These are phyloP conservation scores for Metridium senile DNA, from an alignment of 92 coral and sea anemone genomes.

Conservation along the genomic window DNA sequence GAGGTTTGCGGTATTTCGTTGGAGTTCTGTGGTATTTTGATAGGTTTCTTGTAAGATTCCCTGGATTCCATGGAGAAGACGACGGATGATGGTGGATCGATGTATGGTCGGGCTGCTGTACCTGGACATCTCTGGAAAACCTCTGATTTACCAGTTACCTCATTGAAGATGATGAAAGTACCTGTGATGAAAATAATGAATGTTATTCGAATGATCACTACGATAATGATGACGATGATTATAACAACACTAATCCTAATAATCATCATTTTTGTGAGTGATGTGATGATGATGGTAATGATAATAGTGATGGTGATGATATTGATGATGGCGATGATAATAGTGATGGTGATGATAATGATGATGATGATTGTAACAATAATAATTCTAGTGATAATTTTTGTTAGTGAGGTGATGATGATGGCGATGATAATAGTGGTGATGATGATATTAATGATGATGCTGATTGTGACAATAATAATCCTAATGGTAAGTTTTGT, in stretches of 20 bases:
- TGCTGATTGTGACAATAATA: neutral
- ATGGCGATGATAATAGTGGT: neutral
- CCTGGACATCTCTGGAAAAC: constrained; percentile 40
- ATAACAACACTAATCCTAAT: too few relatives aligned
- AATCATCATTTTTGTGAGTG: neutral
- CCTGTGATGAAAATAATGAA: neutral
- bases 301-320: neutral
- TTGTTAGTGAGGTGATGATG: neutral
- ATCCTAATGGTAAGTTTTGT: too few relatives aligned
- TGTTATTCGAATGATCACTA: neutral
- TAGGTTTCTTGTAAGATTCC: constrained; percentile 4
- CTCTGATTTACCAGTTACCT: constrained; percentile 4
- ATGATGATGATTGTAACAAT: too few relatives aligned
- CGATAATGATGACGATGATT: neutral
- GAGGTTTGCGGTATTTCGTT: too few relatives aligned
- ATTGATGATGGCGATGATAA: neutral
- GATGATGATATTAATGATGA: neutral
- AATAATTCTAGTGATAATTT: neutral
- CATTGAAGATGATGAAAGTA: constrained; percentile 22
- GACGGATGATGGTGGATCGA: constrained; percentile 28
- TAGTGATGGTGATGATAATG: neutral
- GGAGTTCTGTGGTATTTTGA: neutral
- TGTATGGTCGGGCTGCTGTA: constrained; percentile 26
- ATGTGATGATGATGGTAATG: neutral
- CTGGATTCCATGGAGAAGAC: constrained; percentile 24